These are phyloP conservation scores for Brienomyrus longianalis DNA, from an alignment of 2,113 vertebrate species.

Conservation along the genomic window DNA sequence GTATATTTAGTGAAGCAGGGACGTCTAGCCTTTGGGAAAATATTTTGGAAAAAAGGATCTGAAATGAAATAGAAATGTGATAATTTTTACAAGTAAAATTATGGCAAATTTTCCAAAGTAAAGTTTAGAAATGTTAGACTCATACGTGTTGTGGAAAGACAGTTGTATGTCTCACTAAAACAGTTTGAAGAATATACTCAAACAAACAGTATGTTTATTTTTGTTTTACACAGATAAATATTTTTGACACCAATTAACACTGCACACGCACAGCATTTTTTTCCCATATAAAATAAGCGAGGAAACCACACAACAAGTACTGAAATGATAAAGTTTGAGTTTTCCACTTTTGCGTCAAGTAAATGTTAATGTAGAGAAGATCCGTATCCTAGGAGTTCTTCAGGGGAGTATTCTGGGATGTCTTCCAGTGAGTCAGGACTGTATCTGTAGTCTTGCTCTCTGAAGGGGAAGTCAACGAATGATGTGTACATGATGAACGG, in stretches of 20 bases:
- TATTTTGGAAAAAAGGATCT: neutral
- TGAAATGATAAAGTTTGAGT: neutral
- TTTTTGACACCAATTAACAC: neutral
- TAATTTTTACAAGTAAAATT: neutral
- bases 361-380: neutral
- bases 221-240: neutral
- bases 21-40: neutral
- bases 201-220: slow-evolving; percentile 1
- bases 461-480: slow-evolving; percentile 22
- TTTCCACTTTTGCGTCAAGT: neutral
- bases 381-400: slow-evolving; percentile 17
- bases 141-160: neutral
- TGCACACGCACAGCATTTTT: neutral
- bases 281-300: neutral
- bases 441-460: slow-evolving; percentile 40
- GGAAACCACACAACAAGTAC: neutral
- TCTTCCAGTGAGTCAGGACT: slow-evolving; percentile 33
- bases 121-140: neutral
- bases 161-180: neutral
- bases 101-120: neutral
- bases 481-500: neutral
- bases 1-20: neutral
- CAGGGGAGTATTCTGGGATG: slow-evolving; percentile 24
- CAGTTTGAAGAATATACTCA: neutral
- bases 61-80: neutral